Conservation (phyloP, 2,888 invertebrate genomes). For the Eupithecia insigniata region DNA sequence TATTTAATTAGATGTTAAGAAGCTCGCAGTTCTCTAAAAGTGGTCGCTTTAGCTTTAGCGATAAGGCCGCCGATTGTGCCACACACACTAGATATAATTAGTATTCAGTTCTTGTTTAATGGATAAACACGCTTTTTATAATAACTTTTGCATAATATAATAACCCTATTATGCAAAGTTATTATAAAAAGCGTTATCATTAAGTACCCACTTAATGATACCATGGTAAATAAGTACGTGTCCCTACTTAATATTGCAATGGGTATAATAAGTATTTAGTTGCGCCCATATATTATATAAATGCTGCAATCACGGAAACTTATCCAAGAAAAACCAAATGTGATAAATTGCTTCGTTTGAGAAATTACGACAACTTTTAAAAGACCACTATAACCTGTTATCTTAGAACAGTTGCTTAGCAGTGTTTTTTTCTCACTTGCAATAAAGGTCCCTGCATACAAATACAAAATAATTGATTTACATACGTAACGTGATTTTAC, state of each 20-base stretch:
- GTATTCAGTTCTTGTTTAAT: neutral
- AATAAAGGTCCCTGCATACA: no score
- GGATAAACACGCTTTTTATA: no score
- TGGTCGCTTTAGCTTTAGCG: neutral
- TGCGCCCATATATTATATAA: conserved; percentile 22
- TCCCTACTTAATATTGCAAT: neutral
- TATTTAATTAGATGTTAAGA: neutral
- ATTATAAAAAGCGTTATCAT: no score
- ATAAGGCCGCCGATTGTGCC: neutral
- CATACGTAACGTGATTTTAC: no score
- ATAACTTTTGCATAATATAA: no score
- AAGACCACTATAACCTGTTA: neutral
- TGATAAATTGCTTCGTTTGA: conserved; percentile 7
- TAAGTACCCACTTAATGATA: no score
- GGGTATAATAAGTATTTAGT: neutral
- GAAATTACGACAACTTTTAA: neutral
- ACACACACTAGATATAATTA: neutral
- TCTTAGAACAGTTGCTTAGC: neutral
- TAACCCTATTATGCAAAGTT: no score
- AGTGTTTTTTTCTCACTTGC: neutral
- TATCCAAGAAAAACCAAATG: conserved; percentile 20
- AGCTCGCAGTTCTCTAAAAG: neutral
- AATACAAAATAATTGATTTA: no score
- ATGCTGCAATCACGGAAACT: conserved; percentile 17
- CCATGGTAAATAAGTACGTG: no score